Evolutionary conservation across 2,888 invertebrate species (phyloP).

Genomic region (Microchrysa polita): DNA sequence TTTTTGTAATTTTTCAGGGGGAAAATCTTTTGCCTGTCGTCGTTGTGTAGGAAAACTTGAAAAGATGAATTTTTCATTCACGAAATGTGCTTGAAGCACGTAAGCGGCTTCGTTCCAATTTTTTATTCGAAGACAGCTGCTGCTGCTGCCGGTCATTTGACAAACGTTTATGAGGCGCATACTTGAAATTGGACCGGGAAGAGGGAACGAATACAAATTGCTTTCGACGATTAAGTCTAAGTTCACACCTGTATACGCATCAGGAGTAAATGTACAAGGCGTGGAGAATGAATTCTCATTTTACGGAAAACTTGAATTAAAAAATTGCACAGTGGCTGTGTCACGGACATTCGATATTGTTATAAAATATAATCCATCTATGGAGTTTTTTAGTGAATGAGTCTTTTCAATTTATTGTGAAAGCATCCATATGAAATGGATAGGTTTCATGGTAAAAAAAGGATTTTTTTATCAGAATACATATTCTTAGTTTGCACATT

Average conservation of each 20-base stretch:
- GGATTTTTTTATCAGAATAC: too few species aligned
- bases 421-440: too few species aligned
- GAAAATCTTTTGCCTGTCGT: not conserved
- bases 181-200: not conserved
- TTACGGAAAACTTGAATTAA: not conserved
- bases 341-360: too few species aligned
- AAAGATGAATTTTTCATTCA: slow-evolving; percentile 11
- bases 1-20: slow-evolving; percentile 7
- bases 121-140: not conserved
- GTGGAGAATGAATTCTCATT: not conserved
- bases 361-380: too few species aligned
- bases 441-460: too few species aligned
- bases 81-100: not conserved
- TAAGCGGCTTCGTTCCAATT: not conserved
- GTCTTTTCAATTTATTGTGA: too few species aligned
- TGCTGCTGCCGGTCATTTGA: slow-evolving; percentile 22
- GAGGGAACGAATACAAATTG: slow-evolving; percentile 9
- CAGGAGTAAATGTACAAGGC: too few species aligned
- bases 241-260: not conserved
- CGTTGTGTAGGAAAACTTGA: not conserved
- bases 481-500: too few species aligned
- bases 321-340: too few species aligned
- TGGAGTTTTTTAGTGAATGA: too few species aligned
- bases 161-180: not conserved
- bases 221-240: slow-evolving; percentile 7